Percentiles rank a stretch among this genome's conserved stretches.
phyloP scores from a whole-genome alignment of 2,113 vertebrate species.

The Phrynosoma platyrhinos region DNA sequence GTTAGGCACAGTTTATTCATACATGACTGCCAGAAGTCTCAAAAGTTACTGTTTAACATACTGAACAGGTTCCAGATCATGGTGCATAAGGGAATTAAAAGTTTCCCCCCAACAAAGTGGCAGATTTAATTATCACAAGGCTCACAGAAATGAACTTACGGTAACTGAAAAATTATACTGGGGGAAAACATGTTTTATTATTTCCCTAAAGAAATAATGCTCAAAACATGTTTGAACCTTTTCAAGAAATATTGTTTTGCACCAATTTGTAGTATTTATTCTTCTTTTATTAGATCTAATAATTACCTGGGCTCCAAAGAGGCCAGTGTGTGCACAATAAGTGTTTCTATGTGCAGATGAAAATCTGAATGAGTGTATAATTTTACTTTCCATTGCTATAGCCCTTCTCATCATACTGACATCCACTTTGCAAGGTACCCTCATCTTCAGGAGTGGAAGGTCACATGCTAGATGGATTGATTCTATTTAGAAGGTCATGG shows the following conservation, averaged over 20 bases:
- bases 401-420: not conserved
- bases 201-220: not conserved
- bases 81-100: conserved; percentile 9
- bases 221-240: not conserved
- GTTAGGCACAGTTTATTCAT: conserved; percentile 19
- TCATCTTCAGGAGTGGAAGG: not conserved
- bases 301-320: not conserved
- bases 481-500: too few relatives aligned
- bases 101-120: not conserved
- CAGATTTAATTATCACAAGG: not conserved
- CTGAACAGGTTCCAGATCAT: conserved; percentile 22
- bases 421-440: not conserved
- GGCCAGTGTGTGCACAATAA: not conserved
- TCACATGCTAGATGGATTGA: too few relatives aligned
- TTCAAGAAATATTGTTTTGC: not conserved
- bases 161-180: not conserved
- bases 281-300: not conserved
- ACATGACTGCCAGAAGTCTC: conserved; percentile 12
- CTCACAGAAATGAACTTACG: not conserved
- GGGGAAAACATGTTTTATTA: not conserved
- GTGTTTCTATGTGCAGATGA: not conserved
- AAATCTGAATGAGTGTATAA: not conserved
- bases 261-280: not conserved
- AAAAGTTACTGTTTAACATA: conserved; percentile 19
- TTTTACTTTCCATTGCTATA: not conserved